Evolutionary conservation across 1,140 invertebrate species (phyloP).

Genomic region (Microplitis demolitor): DNA sequence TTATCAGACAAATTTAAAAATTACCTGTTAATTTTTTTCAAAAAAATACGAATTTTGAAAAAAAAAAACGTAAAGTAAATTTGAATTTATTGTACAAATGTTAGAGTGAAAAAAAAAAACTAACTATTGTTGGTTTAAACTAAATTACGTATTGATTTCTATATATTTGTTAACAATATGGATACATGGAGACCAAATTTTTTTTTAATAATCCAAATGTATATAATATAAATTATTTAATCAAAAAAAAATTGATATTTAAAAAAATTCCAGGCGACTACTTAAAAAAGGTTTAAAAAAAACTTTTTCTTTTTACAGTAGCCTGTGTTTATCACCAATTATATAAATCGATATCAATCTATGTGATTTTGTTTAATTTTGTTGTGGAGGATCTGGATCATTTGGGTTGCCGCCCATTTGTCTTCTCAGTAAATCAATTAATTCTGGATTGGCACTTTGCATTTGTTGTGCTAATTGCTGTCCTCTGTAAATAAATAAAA

Average conservation of each 20-base stretch:
- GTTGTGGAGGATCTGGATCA: conserved; percentile 48
- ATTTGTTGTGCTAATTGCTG: conserved; percentile 73
- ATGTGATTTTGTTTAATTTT: conserved; percentile 44
- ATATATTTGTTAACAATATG: conserved; percentile 7
- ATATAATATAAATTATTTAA: background rate
- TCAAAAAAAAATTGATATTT: background rate
- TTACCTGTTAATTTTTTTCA: too few relatives aligned
- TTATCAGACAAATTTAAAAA: too few relatives aligned
- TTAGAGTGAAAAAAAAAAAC: background rate
- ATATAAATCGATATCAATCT: background rate
- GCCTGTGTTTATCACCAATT: background rate
- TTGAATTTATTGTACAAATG: background rate
- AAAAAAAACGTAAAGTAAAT: too few relatives aligned
- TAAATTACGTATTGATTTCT: background rate
- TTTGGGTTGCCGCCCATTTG: conserved; percentile 59
- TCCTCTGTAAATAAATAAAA: conserved; percentile 60
- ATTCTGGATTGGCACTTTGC: conserved; percentile 70
- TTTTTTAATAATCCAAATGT: background rate
- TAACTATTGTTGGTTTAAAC: background rate
- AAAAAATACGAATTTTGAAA: too few relatives aligned
- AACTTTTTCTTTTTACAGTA: background rate
- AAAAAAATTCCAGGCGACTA: background rate
- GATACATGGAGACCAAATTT: background rate
- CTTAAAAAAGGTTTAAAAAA: background rate
- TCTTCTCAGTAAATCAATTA: conserved; percentile 69